Evolutionary conservation across 2,888 invertebrate genomes (phyloP).

Genomic region (Syrphus vitripennis): DNA sequence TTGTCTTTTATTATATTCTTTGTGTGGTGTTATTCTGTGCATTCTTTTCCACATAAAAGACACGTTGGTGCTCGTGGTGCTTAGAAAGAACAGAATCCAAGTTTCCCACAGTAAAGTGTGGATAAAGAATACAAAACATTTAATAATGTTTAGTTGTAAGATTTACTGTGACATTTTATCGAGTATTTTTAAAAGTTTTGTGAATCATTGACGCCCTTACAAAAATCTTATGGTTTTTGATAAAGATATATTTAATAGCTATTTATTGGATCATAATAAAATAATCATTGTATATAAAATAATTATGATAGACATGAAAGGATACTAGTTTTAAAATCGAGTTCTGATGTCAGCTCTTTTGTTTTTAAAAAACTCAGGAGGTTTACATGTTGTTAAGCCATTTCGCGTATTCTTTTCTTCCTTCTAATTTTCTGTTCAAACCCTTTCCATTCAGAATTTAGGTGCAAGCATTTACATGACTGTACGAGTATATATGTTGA

Average conservation of each 20-base stretch:
- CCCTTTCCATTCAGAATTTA: too few relatives aligned
- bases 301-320: too few relatives aligned
- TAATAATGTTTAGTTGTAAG: conserved; percentile 32
- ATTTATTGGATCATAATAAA: too few relatives aligned
- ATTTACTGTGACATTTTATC: conserved; percentile 11
- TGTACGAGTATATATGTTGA: too few relatives aligned
- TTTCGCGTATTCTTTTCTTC: too few relatives aligned
- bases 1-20: conserved; percentile 59
- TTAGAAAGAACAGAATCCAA: conserved; percentile 35
- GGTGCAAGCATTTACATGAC: too few relatives aligned
- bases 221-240: too few relatives aligned
- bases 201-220: background rate
- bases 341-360: conserved; percentile 3
- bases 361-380: background rate
- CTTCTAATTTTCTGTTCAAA: too few relatives aligned
- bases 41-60: conserved; percentile 22
- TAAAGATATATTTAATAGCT: background rate
- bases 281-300: too few relatives aligned
- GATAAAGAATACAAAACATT: conserved; percentile 36
- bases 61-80: conserved; percentile 13
- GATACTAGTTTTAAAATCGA: background rate
- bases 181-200: background rate
- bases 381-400: too few relatives aligned
- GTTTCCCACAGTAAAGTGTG: conserved; percentile 63
- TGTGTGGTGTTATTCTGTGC: conserved; percentile 57